Base-by-base conservation (phyloP, 2,888 invertebrate species). In the Hypomecis atomaria region DNA sequence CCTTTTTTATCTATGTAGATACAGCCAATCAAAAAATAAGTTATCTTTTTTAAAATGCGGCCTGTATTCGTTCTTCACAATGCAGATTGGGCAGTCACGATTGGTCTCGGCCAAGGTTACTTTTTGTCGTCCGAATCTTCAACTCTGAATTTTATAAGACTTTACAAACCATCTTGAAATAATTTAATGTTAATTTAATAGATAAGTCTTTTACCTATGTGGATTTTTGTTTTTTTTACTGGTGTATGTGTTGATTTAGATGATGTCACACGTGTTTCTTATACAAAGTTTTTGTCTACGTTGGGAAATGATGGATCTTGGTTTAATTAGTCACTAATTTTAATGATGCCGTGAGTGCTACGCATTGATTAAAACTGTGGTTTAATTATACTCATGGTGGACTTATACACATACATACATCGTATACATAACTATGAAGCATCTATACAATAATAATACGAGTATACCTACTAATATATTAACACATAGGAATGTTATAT, bases 41-140 rank as follows among this genome's bases (percentile, higher is more conserved):
- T 38, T 11, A 0, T 44, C 23, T 37, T 44, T 23, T 59, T 13
- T 43, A 44, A 44, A 37, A 10, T 44, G 53, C 47, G 47, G 43
- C 54, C 49, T 63, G 59, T 63, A 56, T 48, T 36, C 7, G 50
- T 48, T 6, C 50, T 58, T 53, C 53, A 54, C 59, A 59, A 64
- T 64, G 50, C 56, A 59, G 52, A 60, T 60, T 65, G 53, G 37
- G 36, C 13, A 60, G 56, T 56, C 65, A 60, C 60, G 53, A 61
- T 43, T 61, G 48, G 48, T 56, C 59, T 48, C 48, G 53, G 56
- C 48, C 57, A 65, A 65, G 60, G 65, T 58, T 60, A 61, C 47
- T 43, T 55, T 56, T 50, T 59, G 57, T n/a, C 7, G 38, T 44
- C 38, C 43, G 43, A 57, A 57, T 53, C n/a, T 54, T 59, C 43